Evolutionary conservation across 2,888 invertebrate genomes (phyloP).

Genomic region (Quadriops clusia): DNA sequence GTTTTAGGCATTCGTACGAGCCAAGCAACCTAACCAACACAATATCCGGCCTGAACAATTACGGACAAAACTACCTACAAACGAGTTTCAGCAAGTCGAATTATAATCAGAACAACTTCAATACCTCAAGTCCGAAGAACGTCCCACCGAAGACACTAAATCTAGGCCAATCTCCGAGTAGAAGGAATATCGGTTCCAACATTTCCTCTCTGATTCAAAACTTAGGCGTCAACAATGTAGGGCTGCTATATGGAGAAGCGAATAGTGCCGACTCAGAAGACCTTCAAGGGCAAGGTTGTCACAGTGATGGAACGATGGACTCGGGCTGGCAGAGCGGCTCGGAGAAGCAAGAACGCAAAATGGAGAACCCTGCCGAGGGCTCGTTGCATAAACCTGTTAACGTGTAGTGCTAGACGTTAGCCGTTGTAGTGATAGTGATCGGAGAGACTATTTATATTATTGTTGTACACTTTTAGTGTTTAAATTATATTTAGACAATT

Average conservation of each 20-base stretch:
- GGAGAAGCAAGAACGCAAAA: slow-evolving; percentile 41
- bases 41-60: slow-evolving; percentile 33
- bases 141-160: slow-evolving; percentile 25
- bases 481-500: too few relatives aligned
- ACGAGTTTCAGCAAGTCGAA: slow-evolving; percentile 18
- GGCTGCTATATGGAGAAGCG: slow-evolving; percentile 35
- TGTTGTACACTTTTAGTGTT: too few relatives aligned
- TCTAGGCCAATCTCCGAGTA: slow-evolving; percentile 29
- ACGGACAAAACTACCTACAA: slow-evolving; percentile 28
- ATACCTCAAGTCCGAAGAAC: slow-evolving; percentile 25
- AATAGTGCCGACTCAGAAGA: slow-evolving; percentile 31
- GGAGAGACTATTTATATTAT: too few relatives aligned
- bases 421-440: too few relatives aligned
- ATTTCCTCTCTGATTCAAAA: slow-evolving; percentile 40
- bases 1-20: slow-evolving; percentile 6
- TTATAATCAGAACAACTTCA: slow-evolving; percentile 27
- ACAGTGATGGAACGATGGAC: slow-evolving; percentile 46
- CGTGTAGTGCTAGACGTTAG: too few relatives aligned
- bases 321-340: slow-evolving; percentile 60
- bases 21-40: slow-evolving; percentile 32
- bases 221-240: slow-evolving; percentile 36
- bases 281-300: slow-evolving; percentile 30
- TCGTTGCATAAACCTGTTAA: slow-evolving; percentile 27
- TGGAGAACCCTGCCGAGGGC: slow-evolving; percentile 22
- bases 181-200: slow-evolving; percentile 31